Evolutionary conservation across 64 coral and sea anemone genomes (phyloP), one percentile per base, ranked within the genome.

Genomic region (Platygyra sinensis): DNA sequence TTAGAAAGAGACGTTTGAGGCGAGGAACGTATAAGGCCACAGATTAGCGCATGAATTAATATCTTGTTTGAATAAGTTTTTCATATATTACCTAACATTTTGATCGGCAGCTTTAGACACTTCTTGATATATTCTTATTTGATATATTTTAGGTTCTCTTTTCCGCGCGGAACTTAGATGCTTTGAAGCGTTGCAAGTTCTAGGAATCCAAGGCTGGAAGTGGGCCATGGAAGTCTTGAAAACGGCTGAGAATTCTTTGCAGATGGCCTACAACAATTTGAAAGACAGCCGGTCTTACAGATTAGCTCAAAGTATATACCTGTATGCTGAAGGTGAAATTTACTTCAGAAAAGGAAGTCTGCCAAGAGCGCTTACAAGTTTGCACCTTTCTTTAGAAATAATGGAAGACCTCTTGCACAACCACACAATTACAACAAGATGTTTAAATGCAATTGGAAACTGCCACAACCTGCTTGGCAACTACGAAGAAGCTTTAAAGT

Each of bases 391-490:
- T 17, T 27, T 76, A 0, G 19, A 84, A 24, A 84, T 52, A 64
- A 84, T 72, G 81, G 80, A 91, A 64, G 80, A 60, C 30, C 81
- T 84, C 8, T 30, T 91, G 24, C 16, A 32, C 27, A 65, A 51
- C 29, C 87, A 89, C 30, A 79, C 76, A 38, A 77, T 64, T 19
- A 89, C 87, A 19, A 60, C 74, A n/a, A 59, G 62, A 75, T 77
- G 74, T 31, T 63, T 89, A 20, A 79, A 80, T 89, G 87, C 75
- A 11, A 79, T 89, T 67, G 87, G 87, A 25, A 89, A 89, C 24
- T 89, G 87, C 10, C 69, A 52, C 55, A 89, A 62, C 36, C 9
- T 52, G 20, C 59, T 89, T 16, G 3, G 65, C 2, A 25, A 80
- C 4, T 1, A 52, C 0, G n/a, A 77, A 19, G 59, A 50, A 30